phyloP scores from a whole-genome alignment of 2,888 invertebrate genomes.

The Rhimphoctona megacephalus region DNA sequence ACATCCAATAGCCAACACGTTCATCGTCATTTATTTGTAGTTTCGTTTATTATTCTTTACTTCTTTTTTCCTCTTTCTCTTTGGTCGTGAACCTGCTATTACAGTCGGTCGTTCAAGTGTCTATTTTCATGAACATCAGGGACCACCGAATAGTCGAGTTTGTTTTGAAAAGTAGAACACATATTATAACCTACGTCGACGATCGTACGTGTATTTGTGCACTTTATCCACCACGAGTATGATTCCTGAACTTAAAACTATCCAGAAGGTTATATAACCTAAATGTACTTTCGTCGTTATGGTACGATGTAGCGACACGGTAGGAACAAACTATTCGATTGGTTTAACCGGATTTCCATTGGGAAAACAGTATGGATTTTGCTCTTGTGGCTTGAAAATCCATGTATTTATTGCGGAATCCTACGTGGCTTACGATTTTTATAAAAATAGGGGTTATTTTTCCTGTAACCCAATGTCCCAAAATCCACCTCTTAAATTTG shows the following conservation, averaged over 20 bases:
- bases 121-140: conserved; percentile 18
- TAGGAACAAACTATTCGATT: neutral
- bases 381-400: neutral
- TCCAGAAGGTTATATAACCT: conserved; percentile 10
- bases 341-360: neutral
- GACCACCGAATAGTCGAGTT: conserved; percentile 32
- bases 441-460: neutral
- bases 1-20: conserved; percentile 38
- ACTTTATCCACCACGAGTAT: neutral
- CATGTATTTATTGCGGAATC: neutral
- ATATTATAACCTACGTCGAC: conserved; percentile 15
- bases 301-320: neutral
- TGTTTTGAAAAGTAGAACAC: conserved; percentile 1
- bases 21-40: conserved; percentile 20
- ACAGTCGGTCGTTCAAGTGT: conserved; percentile 26
- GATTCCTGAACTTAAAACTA: conserved; percentile 13
- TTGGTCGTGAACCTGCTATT: conserved; percentile 15
- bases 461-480: neutral
- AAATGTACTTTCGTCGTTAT: conserved; percentile 16
- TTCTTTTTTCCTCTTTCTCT: conserved; percentile 8
- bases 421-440: neutral
- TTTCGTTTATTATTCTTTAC: conserved; percentile 9
- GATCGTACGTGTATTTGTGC: neutral
- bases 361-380: neutral
- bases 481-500: neutral